Evolutionary conservation across 2,113 vertebrate genomes (phyloP), one percentile per base, ranked within the genome.

Genomic region (Poicephalus meyeri): DNA sequence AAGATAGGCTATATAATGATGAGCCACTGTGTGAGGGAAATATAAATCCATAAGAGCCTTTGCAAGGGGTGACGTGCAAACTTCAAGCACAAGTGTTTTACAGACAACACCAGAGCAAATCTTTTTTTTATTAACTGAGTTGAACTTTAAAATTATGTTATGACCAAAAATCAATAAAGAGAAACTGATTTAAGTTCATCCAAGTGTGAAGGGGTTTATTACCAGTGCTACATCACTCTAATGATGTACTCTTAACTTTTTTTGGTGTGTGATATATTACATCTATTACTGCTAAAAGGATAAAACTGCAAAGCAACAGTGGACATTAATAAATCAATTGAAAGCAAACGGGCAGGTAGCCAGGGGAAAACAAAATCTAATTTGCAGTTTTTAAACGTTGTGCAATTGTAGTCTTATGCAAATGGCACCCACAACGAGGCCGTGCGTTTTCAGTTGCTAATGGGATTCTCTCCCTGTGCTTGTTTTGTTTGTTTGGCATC

Each of bases 111-210:
- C 70, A 83, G 93, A 76, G 97, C 91, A 98, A 98, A 98, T 98
- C 98, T 97, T 98, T 97, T 97, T 98, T 98, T 98, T 98, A 98
- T 98, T 98, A 98, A 98, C 98, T 98, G 98, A 98, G 97, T 98
- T 98, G 98, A 98, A 98, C 98, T 98, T 98, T 98, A 98, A 98
- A 98, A 98, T 98, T 98, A 98, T 98, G 98, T 98, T 98, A 98
- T 98, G 98, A 98, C 98, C 98, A 98, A 98, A 98, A 98, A 98
- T 98, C 98, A 98, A 98, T 98, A 98, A 98, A 98, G 98, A 98
- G 98, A 98, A 98, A 98, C 98, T 98, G 98, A 98, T 98, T 98
- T 98, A 98, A 98, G 98, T 98, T 98, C 98, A 98, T 97, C 96
- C 98, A 95, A 98, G 98, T 98, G 98, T 98, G 98, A 98, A 98